Conservation (phyloP, 2,888 invertebrate species). For the Drosophila nigritarsus region DNA sequence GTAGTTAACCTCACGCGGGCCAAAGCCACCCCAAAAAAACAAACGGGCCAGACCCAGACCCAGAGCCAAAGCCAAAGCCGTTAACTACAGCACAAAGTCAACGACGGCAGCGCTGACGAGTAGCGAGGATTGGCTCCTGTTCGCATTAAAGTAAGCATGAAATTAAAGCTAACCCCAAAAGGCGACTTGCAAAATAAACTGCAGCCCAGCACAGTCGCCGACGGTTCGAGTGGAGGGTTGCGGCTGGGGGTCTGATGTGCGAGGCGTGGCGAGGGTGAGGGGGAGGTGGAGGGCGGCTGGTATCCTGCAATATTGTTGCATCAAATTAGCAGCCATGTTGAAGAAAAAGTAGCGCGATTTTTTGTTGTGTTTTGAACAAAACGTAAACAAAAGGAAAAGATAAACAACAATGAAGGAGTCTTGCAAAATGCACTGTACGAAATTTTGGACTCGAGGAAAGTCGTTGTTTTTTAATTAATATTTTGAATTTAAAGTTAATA, state of each 20-base stretch:
- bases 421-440: conserved; percentile 21
- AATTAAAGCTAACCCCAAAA: conserved; percentile 81
- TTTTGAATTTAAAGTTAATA: neutral
- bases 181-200: conserved; percentile 69
- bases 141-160: conserved; percentile 83
- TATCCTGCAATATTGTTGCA: conserved; percentile 72
- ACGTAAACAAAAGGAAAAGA: conserved; percentile 32
- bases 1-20: conserved; percentile 73
- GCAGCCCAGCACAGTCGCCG: conserved; percentile 40
- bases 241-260: neutral
- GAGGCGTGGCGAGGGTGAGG: neutral
- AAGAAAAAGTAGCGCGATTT: conserved; percentile 66
- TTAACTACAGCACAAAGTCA: conserved; percentile 78
- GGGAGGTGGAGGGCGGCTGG: neutral
- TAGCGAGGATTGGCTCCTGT: conserved; percentile 51
- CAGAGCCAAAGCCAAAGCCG: conserved; percentile 61
- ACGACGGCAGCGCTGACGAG: conserved; percentile 27
- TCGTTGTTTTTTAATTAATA: neutral
- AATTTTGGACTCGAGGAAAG: neutral
- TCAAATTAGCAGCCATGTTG: conserved; percentile 74
- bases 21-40: conserved; percentile 57
- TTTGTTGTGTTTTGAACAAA: conserved; percentile 38
- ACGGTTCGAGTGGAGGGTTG: conserved; percentile 6
- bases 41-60: conserved; percentile 13
- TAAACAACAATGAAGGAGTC: conserved; percentile 35